Evolutionary conservation across 2,888 invertebrate species (phyloP), one percentile per base, ranked within the genome.

Genomic region (Sialis lutaria): DNA sequence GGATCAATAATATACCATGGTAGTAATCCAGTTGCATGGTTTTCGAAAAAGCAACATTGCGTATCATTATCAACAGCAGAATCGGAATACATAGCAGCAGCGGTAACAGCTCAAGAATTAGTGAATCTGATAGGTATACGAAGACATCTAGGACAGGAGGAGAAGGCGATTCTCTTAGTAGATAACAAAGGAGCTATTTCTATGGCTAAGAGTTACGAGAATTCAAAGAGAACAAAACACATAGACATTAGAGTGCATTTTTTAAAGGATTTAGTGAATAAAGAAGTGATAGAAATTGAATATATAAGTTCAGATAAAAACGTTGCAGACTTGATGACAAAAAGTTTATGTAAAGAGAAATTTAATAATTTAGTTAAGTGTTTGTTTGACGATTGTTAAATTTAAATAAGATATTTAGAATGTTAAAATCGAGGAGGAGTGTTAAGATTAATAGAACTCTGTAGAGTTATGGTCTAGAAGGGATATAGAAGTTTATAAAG

Each of bases 11-110:
- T 46, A 39, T 50, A 49, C 37, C 45, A 52, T 52, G 45, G 45
- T 37, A 35, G 42, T 9, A 51, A 53, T 37, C 51, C 51, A 44
- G 49, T 50, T 13, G 45, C 46, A 40, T 52, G 51, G 51, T 33
- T 37, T 48, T 49, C 50, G 10, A 51, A 50, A 43, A 52, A 49
- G 33, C 50, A 52, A 46, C 39, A 43, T 5, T 22, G 48, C 33
- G 50, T 52, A 13, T 40, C 51, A 33, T 44, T 52, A 33, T 50
- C 51, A n/a, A 50, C 42, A 31, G 48, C 50, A 32, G 50, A 51
- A 46, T 9, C 47, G 2, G 48, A 48, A 47, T 48, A 47, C 12
- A 40, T 48, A 39, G 48, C 48, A 5, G 37, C 47, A 30, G 30
- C 47, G 10, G 8, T n/a, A 34, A 13, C 46, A 33, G 44, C 43